phyloP scores from a whole-genome alignment of 2,113 vertebrate species.

The Zosterops japonicus region DNA sequence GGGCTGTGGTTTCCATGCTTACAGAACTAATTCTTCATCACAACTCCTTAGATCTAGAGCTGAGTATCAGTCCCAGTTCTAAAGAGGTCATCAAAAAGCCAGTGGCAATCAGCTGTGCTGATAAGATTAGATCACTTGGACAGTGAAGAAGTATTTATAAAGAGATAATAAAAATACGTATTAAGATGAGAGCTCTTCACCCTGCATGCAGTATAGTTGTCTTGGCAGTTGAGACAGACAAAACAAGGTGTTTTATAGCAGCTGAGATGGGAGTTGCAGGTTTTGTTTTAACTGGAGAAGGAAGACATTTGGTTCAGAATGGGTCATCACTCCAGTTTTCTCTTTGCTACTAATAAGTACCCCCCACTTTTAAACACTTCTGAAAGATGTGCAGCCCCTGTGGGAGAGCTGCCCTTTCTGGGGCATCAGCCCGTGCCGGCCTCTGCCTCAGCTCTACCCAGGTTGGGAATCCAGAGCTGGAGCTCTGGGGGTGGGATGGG shows the following conservation, averaged over 20 bases:
- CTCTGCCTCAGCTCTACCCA: neutral
- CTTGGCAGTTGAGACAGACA: neutral
- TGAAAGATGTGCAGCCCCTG: neutral
- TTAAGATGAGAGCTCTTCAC: neutral
- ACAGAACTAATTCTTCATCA: neutral
- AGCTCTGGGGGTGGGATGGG: neutral
- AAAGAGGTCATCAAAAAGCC: neutral
- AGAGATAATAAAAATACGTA: neutral
- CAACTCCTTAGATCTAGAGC: neutral
- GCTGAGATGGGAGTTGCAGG: neutral
- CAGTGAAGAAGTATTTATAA: neutral
- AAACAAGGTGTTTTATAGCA: neutral
- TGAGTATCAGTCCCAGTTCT: neutral
- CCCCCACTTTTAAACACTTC: neutral
- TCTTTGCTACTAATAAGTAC: neutral
- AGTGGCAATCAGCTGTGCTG: neutral
- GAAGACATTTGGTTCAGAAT: neutral
- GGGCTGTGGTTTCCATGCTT: neutral
- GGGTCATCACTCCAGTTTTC: neutral
- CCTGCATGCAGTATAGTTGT: neutral
- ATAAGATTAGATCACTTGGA: neutral
- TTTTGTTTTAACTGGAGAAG: neutral
- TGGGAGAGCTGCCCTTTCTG: neutral
- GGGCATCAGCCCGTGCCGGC: fast-evolving
- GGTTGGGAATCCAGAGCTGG: neutral